Conservation (phyloP, 2,888 invertebrate species). For the Lochmaea crataegi region DNA sequence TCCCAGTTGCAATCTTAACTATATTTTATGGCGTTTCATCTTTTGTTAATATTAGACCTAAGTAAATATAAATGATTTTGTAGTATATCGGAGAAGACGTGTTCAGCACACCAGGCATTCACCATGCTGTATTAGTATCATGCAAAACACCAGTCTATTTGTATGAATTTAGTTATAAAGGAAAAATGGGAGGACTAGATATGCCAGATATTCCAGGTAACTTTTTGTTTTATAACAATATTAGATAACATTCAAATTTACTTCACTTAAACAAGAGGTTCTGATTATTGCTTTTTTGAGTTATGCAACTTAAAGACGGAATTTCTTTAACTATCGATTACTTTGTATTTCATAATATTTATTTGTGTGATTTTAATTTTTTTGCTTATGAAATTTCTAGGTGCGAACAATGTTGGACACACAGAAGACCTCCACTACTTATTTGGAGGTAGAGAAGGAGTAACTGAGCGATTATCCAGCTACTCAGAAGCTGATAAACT, state of each 20-base stretch:
- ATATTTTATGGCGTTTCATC: background rate
- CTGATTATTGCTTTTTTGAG: no score
- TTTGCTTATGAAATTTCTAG: constrained; percentile 15
- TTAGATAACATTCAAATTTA: no score
- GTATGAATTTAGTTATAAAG: constrained; percentile 37
- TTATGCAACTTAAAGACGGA: no score
- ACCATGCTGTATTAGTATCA: constrained; percentile 35
- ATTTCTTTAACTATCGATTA: no score
- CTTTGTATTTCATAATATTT: no score
- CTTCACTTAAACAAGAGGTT: no score
- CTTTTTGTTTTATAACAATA: background rate
- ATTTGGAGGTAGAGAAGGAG: constrained; percentile 36
- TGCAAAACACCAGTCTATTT: constrained; percentile 19
- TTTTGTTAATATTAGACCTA: background rate
- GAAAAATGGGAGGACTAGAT: constrained; percentile 34
- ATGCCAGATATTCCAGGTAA: constrained; percentile 31
- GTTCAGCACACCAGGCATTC: constrained; percentile 31
- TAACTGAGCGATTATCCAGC: background rate
- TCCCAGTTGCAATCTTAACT: background rate
- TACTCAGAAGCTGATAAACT: constrained; percentile 31
- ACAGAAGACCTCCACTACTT: constrained; percentile 39
- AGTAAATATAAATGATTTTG: constrained; percentile 15
- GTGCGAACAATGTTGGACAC: constrained; percentile 34
- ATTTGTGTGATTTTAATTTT: no score
- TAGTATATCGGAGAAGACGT: constrained; percentile 34